Conservation (phyloP, 2,888 invertebrate species). For the Perdita meconis region DNA sequence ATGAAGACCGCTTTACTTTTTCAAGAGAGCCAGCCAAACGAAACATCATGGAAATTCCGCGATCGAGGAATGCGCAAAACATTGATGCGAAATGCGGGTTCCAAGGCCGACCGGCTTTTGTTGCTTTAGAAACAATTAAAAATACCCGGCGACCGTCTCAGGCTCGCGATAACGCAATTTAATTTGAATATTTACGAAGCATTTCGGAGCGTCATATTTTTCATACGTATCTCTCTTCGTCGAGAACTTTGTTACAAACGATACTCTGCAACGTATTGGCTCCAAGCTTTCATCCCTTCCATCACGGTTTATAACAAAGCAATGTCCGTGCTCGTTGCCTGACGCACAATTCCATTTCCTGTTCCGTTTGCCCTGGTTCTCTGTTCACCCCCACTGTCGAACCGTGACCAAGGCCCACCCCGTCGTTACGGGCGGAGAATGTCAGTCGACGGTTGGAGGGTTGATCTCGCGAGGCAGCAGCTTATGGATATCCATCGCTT, state of each 20-base stretch:
- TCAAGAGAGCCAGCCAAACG: background rate
- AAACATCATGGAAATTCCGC: background rate
- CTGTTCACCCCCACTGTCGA: constrained; percentile 42
- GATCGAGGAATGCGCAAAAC: background rate
- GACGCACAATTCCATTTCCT: constrained; percentile 43
- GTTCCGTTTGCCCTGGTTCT: constrained; percentile 32
- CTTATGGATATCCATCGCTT: constrained; percentile 46
- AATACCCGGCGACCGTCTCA: background rate
- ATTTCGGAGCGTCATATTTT: background rate
- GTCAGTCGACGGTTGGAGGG: constrained; percentile 56
- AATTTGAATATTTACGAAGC: background rate
- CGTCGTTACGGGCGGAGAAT: constrained; percentile 56
- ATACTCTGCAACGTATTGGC: too few species aligned
- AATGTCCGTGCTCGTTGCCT: constrained; percentile 12
- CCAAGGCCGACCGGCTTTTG: constrained; percentile 7
- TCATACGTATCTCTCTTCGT: too few species aligned
- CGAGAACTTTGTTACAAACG: too few species aligned
- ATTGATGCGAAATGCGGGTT: background rate
- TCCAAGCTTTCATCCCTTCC: too few species aligned
- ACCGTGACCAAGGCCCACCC: constrained; percentile 55
- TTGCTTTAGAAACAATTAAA: background rate
- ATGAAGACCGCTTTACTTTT: constrained; percentile 20
- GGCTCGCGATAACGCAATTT: background rate
- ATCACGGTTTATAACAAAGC: background rate
- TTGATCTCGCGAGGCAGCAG: constrained; percentile 36